Evolutionary conservation across 35 echinoderm and acorn worm species (phyloP).

Genomic region (Heliocidaris tuberculata): DNA sequence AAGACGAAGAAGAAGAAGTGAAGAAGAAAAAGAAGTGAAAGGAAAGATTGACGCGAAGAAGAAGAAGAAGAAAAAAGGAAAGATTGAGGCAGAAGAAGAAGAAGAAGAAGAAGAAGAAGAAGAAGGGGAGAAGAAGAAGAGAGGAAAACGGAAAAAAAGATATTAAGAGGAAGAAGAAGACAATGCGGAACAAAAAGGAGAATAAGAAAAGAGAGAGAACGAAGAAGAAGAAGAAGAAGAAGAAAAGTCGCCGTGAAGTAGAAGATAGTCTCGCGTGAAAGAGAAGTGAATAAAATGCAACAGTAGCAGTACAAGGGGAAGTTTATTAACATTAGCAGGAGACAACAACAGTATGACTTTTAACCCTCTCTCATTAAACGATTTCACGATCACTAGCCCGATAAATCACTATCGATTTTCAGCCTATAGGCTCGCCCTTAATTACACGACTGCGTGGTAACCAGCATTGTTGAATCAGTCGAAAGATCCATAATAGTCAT

Average conservation of each 20-base stretch:
- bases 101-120: too few relatives aligned
- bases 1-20: too few relatives aligned
- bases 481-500: not conserved
- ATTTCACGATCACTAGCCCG: not conserved
- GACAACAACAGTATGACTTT: not conserved
- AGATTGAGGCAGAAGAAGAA: too few relatives aligned
- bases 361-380: not conserved
- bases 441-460: not conserved
- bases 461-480: not conserved
- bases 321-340: not conserved
- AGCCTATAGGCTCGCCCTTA: not conserved
- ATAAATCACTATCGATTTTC: slow-evolving; percentile 6
- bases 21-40: too few relatives aligned
- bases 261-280: not conserved
- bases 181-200: not conserved
- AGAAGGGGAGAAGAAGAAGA: too few relatives aligned
- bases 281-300: not conserved
- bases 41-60: too few relatives aligned
- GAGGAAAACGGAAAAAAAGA: not conserved
- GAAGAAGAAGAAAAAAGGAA: too few relatives aligned
- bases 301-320: not conserved
- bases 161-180: not conserved
- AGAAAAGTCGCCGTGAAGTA: too few relatives aligned
- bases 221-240: not conserved
- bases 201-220: not conserved